These are phyloP conservation scores for Rousettus madagascariensis DNA, from an alignment of 2,797 vertebrate genomes.

Conservation along the genomic window DNA sequence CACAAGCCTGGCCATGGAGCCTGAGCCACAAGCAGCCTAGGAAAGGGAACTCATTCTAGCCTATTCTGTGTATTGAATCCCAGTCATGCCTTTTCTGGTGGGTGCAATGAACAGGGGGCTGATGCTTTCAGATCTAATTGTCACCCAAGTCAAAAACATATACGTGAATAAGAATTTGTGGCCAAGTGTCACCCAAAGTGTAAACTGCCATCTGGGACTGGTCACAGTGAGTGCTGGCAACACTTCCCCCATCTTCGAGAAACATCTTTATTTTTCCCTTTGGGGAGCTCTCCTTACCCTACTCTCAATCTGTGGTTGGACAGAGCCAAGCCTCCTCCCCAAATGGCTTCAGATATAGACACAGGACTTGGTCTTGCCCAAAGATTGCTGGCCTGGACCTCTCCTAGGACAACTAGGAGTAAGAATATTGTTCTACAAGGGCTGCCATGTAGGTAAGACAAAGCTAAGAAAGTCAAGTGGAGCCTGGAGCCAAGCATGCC, in stretches of 20 bases:
- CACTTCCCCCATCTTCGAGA: neutral
- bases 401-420: neutral
- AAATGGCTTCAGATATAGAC: neutral
- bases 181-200: neutral
- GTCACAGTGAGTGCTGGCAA: neutral
- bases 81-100: neutral
- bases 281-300: neutral
- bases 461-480: neutral
- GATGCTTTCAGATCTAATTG: neutral
- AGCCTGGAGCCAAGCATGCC: neutral
- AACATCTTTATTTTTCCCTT: neutral
- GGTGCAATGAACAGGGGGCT: neutral
- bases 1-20: neutral
- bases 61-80: neutral
- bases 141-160: neutral
- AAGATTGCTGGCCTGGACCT: neutral
- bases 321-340: neutral
- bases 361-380: neutral
- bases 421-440: neutral
- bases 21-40: neutral
- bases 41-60: neutral
- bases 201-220: neutral
- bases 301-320: neutral
- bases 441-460: neutral
- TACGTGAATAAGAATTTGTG: neutral